Base-by-base conservation (phyloP, 53 echinoderm and acorn worm genomes). In the Arbacia lixula region DNA sequence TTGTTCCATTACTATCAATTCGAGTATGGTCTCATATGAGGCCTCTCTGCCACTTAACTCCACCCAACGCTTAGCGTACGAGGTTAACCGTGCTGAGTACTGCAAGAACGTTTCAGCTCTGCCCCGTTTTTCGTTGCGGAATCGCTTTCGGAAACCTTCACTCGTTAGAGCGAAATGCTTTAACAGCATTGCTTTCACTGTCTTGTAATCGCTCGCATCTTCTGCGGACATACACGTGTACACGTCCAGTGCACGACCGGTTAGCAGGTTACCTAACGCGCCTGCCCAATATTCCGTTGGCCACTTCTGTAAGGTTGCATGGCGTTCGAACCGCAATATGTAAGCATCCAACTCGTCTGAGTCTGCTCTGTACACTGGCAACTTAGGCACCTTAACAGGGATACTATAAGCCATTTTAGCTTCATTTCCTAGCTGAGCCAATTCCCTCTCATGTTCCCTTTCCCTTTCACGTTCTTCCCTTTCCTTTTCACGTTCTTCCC, bases 111-210 rank as follows among this genome's bases (percentile, higher is more conserved):
- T 37, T 25, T 68, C 68, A 38, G 6, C 38, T 17, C 24, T 39
- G 38, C 68, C 68, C 19, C 68, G 68, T 36, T 68, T 68, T 14
- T 19, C 68, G 11, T 68, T 39, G 19, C 68, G 68, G 24, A 68
- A 68, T 14, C 68, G 68, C 68, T 68, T 68, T 4, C 68, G 68
- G 40, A 68, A 68, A 39, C 68, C 68, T 68, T 68, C 68, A 68
- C 68, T 68, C 68, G 68, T 68, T 36, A 68, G 68, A 68, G 68
- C 38, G 68, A 68, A 68, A 68, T 68, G 68, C 68, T 68, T 36
- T 38, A 68, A 19, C 36, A 68, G 68, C 68, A 39, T 68, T 38
- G 36, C 36, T 68, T 68, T 68, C 68, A 68, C 4, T 68, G 38
- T 38, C 38, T 11, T 40, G 68, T 37, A 68, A 39, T 37, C 68